Conservation (phyloP, 2,888 invertebrate species). For the Hylaea fasciaria region DNA sequence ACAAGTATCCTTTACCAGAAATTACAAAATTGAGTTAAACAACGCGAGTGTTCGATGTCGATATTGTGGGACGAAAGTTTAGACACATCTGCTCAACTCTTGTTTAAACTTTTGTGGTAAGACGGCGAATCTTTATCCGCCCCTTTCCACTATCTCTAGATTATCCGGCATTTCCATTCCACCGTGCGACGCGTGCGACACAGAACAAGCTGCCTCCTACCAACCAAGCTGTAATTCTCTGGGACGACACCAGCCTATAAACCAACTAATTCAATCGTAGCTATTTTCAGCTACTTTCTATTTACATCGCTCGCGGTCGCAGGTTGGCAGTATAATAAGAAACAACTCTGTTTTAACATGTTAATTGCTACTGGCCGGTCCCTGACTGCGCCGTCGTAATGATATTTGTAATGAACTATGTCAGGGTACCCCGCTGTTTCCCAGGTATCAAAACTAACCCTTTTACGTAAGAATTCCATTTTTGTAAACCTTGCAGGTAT, state of each 20-base stretch:
- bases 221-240: no score
- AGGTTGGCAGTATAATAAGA: slow-evolving; percentile 17
- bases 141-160: no score
- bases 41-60: no score
- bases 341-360: slow-evolving; percentile 38
- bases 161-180: no score
- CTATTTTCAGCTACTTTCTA: slow-evolving; percentile 26
- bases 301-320: slow-evolving; percentile 22
- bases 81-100: no score
- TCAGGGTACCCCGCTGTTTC: slow-evolving; percentile 36
- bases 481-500: not conserved
- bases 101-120: no score
- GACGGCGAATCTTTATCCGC: no score
- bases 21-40: no score
- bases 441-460: slow-evolving; percentile 9
- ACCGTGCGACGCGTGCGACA: not conserved
- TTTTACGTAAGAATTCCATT: not conserved
- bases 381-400: slow-evolving; percentile 40
- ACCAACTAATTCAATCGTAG: slow-evolving; percentile 17
- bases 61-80: no score
- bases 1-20: no score
- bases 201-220: not conserved
- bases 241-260: slow-evolving; percentile 7
- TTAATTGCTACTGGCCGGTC: slow-evolving; percentile 47
- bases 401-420: slow-evolving; percentile 43